phyloP scores from a whole-genome alignment of 2,113 vertebrate genomes.

The Dryoscopus gambensis region DNA sequence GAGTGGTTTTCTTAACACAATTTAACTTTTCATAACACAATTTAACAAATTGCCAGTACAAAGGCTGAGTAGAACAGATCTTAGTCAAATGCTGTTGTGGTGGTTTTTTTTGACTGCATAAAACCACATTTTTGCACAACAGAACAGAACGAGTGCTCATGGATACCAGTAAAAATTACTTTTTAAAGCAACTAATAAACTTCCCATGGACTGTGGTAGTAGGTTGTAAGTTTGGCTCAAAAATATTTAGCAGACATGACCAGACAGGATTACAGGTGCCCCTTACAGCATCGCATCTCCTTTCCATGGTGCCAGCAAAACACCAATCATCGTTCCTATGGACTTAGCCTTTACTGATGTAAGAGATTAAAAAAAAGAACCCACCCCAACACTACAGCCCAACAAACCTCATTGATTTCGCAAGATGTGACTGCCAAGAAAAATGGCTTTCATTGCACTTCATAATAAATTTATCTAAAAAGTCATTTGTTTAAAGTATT shows the following conservation, averaged over 20 bases:
- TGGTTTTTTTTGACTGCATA: background rate
- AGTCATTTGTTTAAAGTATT: conserved; percentile 63
- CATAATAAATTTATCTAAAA: conserved; percentile 62
- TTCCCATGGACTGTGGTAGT: background rate
- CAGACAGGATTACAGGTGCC: background rate
- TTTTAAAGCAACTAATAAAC: background rate
- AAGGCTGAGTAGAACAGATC: background rate
- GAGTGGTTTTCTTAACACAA: background rate
- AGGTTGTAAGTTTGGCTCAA: background rate
- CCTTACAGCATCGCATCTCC: background rate
- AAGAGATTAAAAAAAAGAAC: background rate
- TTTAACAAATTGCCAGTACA: background rate
- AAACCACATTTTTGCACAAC: background rate
- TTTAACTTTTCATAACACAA: background rate
- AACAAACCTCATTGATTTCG: conserved; percentile 2
- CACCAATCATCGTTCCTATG: background rate
- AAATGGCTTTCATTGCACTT: conserved; percentile 50
- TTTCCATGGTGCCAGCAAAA: background rate
- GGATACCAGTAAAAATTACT: background rate
- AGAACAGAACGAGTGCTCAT: background rate
- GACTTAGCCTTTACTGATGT: background rate
- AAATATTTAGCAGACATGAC: background rate
- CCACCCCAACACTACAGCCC: background rate
- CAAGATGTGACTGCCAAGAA: conserved; percentile 5
- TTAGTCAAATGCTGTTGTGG: background rate